Base-by-base conservation (phyloP, 1,140 invertebrate genomes). In the Pachyrhynchus sulphureomaculatus region DNA sequence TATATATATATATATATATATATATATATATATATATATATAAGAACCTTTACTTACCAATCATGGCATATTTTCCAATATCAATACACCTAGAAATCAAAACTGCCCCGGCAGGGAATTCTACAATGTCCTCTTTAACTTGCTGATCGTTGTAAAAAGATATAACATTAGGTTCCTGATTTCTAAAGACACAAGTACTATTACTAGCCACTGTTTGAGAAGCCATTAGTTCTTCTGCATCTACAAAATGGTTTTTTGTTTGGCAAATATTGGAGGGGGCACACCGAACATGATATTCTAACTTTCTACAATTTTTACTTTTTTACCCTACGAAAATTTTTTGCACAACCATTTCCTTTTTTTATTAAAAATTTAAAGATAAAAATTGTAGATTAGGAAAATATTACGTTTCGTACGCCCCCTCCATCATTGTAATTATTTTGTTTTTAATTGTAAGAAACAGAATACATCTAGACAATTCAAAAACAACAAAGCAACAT, bases 91-190 rank as follows among this genome's bases (percentile, higher is more conserved):
- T 51, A 69, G 72, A 77, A 62, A 90, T 86, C 80, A 93, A 81
- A 21, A 85, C 77, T 2, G 89, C 82, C 4, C 87, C 88, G 2
- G 88, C 83, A 1, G 87, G 86, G 73, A 91, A 91, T 65, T 92
- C 89, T 0, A 88, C 86, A 15, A 82, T 73, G 47, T 88, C 87
- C 66, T 91, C 87, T 1, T 83, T 84, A 17, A 92, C 86, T 71
- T 88, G 81, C 59, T 88, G 79, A 71, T 92, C 89, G 54, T 88
- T 87, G 67, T 86, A 87, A 72, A 92, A 93, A 0, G 88, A 88
- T 0, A 90, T 84, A 0, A 92, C 84, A 69, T 91, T 87, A 0
- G 86, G 86, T 65, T 92, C 88, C 26, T 87, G 85, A 66, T 91
- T 91, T 8, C 82, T 76, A 71, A 86, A 92, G 1, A 84, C 80